Conservation (phyloP, 2,888 invertebrate species). For the Halocaridina rubra region DNA sequence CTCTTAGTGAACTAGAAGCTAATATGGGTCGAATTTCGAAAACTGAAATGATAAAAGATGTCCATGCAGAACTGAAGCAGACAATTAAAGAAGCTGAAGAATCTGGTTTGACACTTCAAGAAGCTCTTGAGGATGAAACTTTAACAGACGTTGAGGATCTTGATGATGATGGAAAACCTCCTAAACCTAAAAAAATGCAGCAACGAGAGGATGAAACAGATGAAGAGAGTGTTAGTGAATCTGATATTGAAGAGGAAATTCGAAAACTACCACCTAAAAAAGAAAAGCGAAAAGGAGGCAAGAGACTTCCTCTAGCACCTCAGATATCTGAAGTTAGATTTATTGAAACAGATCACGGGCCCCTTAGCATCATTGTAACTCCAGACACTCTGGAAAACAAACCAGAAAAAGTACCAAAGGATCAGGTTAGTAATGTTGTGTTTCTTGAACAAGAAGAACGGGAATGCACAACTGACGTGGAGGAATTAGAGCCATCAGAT, state of each 20-base stretch:
- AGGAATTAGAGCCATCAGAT: conserved; percentile 28
- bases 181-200: background rate
- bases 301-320: conserved; percentile 43
- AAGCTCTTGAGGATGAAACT: conserved; percentile 18
- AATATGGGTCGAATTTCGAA: conserved; percentile 30
- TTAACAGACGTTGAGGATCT: conserved; percentile 46
- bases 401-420: background rate
- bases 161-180: conserved; percentile 17
- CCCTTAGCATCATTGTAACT: conserved; percentile 54
- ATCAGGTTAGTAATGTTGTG: conserved; percentile 41
- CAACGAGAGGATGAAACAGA: conserved; percentile 30
- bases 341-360: conserved; percentile 50
- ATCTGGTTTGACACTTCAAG: conserved; percentile 25
- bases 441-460: conserved; percentile 49
- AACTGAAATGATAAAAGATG: conserved; percentile 30
- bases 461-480: conserved; percentile 37
- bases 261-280: background rate
- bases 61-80: conserved; percentile 20
- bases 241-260: conserved; percentile 42
- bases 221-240: conserved; percentile 47
- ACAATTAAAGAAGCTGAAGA: conserved; percentile 37
- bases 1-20: conserved; percentile 47
- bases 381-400: conserved; percentile 36
- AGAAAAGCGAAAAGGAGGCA: background rate
- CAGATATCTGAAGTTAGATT: conserved; percentile 60